These are phyloP conservation scores for Notocelia uddmanniana DNA, from an alignment of 2,888 invertebrate genomes.

Conservation along the genomic window DNA sequence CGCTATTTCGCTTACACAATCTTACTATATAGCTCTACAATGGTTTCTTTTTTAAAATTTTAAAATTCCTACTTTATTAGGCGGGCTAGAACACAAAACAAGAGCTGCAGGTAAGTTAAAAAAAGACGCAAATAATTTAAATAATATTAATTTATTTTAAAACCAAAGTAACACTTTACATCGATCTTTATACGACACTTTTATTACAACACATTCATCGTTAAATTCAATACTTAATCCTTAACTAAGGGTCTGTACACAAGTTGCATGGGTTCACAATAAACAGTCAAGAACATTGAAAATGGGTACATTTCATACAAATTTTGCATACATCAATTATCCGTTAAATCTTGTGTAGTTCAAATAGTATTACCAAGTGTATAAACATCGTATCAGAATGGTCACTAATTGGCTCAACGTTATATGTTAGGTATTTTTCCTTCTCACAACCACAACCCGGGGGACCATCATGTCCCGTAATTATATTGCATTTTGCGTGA, in stretches of 20 bases:
- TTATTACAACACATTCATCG: slow-evolving; percentile 74
- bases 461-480: no score
- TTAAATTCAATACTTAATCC: slow-evolving; percentile 52
- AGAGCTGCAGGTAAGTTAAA: background rate
- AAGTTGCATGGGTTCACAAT: slow-evolving; percentile 5
- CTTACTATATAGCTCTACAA: no score
- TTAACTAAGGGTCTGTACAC: slow-evolving; percentile 41
- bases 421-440: no score
- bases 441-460: no score
- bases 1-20: no score
- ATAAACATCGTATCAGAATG: background rate
- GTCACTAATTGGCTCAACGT: no score
- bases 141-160: slow-evolving; percentile 74
- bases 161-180: slow-evolving; percentile 80
- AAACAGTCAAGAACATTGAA: background rate
- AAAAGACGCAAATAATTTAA: slow-evolving; percentile 52
- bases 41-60: no score
- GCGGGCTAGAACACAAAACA: background rate
- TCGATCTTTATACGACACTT: slow-evolving; percentile 67
- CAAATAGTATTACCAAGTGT: slow-evolving; percentile 2
- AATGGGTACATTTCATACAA: background rate
- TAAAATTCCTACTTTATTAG: no score
- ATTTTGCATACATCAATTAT: background rate
- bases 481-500: no score
- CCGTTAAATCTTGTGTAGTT: background rate